A percentile compares a stretch with the other conserved stretches of the same genome.
Evolutionary conservation across 2,113 vertebrate genomes (phyloP).

Genomic region (Cinclus mexicanus): DNA sequence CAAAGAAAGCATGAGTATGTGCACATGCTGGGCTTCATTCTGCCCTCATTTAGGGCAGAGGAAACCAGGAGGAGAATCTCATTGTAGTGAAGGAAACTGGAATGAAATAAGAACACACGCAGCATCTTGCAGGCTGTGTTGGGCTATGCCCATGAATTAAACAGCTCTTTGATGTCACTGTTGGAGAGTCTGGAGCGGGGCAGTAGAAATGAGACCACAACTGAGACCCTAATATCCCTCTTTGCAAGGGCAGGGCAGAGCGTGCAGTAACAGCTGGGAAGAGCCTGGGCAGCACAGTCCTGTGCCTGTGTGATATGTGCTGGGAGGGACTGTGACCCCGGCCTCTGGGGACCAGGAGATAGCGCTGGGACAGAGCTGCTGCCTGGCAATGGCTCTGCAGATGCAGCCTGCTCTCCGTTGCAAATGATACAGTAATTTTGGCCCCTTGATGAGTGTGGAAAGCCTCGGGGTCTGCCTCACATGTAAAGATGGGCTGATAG

Average conservation of each 20-base stretch:
- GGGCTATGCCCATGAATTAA: not conserved
- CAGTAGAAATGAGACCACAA: not conserved
- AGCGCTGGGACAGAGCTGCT: not conserved
- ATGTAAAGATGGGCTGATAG: not conserved
- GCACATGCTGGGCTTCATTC: not conserved
- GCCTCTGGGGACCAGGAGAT: fast-evolving
- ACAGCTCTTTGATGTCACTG: not conserved
- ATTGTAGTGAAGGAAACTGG: not conserved
- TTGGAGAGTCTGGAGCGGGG: not conserved
- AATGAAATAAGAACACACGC: not conserved
- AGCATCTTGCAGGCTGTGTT: not conserved
- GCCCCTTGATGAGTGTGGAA: not conserved
- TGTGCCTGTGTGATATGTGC: not conserved
- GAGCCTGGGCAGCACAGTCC: not conserved
- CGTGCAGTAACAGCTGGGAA: not conserved
- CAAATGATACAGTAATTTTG: not conserved
- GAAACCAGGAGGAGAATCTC: not conserved
- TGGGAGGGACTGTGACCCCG: not conserved
- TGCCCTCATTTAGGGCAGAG: not conserved
- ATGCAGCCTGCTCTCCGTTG: not conserved
- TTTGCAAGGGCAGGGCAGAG: not conserved
- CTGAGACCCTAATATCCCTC: not conserved
- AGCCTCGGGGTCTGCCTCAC: not conserved
- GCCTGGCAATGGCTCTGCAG: not conserved
- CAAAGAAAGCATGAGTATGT: not conserved